These are phyloP conservation scores for Pachyseris speciosa DNA, from an alignment of 64 coral and sea anemone genomes.

Conservation along the genomic window DNA sequence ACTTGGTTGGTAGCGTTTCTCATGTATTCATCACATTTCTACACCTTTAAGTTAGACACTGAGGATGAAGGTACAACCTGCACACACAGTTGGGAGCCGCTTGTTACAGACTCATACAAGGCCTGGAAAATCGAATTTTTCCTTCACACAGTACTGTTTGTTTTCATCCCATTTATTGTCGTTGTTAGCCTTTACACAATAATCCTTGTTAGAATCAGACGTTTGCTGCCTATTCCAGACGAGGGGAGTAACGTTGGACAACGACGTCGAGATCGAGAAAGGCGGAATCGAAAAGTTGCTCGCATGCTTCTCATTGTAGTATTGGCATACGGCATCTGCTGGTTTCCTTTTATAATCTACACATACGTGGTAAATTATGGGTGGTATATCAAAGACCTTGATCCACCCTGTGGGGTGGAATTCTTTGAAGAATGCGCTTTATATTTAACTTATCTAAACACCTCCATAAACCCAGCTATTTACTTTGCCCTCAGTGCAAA, in stretches of 20 bases:
- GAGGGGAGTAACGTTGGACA: background rate
- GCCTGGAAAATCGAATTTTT: conserved; percentile 18
- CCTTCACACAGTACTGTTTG: background rate
- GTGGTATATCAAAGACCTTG: background rate
- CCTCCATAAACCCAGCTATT: conserved; percentile 2
- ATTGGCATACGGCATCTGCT: background rate
- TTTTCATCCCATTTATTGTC: background rate
- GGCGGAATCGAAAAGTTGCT: background rate
- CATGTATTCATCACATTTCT: background rate
- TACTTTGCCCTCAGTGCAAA: conserved; percentile 15
- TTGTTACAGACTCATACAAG: background rate
- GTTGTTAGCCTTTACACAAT: background rate
- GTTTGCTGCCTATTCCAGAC: background rate
- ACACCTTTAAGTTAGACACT: background rate
- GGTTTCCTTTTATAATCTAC: conserved; percentile 22
- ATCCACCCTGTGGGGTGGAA: background rate
- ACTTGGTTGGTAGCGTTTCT: conserved; percentile 3
- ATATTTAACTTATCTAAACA: background rate
- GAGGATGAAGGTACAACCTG: background rate
- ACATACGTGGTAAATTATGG: background rate
- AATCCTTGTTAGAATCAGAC: background rate
- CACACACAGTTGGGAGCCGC: background rate
- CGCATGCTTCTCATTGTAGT: background rate
- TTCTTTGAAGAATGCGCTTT: background rate
- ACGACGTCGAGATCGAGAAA: background rate